These are phyloP conservation scores for Scelioninae gen. 1 DNA, from an alignment of 2,888 invertebrate species.

Conservation along the genomic window DNA sequence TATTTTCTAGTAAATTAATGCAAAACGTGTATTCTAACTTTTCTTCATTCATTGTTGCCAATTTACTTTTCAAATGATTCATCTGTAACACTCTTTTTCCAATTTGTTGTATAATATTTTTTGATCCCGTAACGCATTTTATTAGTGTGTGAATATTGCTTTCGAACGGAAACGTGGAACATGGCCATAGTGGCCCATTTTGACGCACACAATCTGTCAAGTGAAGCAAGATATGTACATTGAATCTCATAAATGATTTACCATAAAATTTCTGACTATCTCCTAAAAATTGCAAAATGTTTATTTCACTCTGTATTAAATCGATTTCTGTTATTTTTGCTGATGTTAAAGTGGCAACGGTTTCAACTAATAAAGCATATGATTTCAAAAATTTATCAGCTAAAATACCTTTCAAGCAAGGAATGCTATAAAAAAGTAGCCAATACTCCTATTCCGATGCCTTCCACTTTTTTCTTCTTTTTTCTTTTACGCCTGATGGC, in stretches of 20 bases:
- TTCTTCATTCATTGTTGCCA: constrained; percentile 7
- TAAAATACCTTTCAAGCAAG: constrained; percentile 37
- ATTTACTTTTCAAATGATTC: constrained; percentile 16
- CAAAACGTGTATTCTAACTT: constrained; percentile 1
- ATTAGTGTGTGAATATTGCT: constrained; percentile 21
- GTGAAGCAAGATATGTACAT: constrained; percentile 43
- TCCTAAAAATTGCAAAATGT: constrained; percentile 17
- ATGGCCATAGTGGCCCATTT: constrained; percentile 33
- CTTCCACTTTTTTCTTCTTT: constrained; percentile 30
- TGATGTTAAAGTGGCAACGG: constrained; percentile 23
- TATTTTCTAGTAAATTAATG: constrained; percentile 7
- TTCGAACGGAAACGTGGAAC: constrained; percentile 47
- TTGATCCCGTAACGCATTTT: constrained; percentile 15
- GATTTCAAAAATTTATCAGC: constrained; percentile 17
- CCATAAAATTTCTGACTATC: constrained; percentile 32
- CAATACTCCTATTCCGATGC: constrained; percentile 62
- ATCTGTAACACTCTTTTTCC: constrained; percentile 20
- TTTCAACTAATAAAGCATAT: constrained; percentile 35
- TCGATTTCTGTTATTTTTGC: constrained; percentile 16
- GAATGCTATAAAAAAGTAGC: constrained; percentile 59
- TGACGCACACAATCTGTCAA: constrained; percentile 2
- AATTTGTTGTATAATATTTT: constrained; percentile 30
- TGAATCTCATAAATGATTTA: constrained; percentile 29
- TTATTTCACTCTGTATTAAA: constrained; percentile 27
- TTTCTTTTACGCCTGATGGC: constrained; percentile 23